phyloP scores from a whole-genome alignment of 1,140 invertebrate genomes.

The Sinella curviseta region DNA sequence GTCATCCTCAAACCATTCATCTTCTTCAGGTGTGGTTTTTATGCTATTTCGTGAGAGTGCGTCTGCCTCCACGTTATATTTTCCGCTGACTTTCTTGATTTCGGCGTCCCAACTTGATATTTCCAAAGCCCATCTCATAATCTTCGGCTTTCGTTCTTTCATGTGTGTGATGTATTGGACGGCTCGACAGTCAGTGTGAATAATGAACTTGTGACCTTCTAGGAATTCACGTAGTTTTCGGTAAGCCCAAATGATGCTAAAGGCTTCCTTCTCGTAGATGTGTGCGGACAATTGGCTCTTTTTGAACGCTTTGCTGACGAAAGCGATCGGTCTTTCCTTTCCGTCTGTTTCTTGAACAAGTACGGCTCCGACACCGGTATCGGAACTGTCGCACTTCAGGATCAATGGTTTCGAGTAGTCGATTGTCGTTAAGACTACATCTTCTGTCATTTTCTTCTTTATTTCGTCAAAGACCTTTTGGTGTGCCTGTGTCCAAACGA shows the following conservation, averaged over 20 bases:
- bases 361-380: constrained; percentile 51
- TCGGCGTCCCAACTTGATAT: no score
- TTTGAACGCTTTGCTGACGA: constrained; percentile 36
- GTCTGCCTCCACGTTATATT: no score
- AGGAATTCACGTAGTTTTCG: constrained; percentile 37
- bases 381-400: constrained; percentile 51
- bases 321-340: constrained; percentile 31
- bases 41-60: no score
- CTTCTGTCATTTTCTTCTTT: constrained; percentile 36
- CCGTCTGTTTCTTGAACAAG: constrained; percentile 47
- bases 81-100: no score
- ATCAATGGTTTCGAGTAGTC: constrained; percentile 49
- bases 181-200: no score
- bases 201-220: constrained; percentile 32
- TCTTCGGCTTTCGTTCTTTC: not conserved
- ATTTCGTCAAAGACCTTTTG: constrained; percentile 46
- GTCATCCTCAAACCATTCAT: no score
- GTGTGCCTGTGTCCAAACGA: constrained; percentile 32
- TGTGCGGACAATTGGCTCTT: not conserved
- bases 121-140: not conserved
- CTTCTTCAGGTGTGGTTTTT: no score
- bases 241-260: constrained; percentile 35
- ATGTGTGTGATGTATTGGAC: no score
- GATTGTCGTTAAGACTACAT: constrained; percentile 45
- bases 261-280: constrained; percentile 33